Evolutionary conservation across 2,888 invertebrate species (phyloP), one percentile per base, ranked within the genome.

Genomic region (Cacoxenus indagator): DNA sequence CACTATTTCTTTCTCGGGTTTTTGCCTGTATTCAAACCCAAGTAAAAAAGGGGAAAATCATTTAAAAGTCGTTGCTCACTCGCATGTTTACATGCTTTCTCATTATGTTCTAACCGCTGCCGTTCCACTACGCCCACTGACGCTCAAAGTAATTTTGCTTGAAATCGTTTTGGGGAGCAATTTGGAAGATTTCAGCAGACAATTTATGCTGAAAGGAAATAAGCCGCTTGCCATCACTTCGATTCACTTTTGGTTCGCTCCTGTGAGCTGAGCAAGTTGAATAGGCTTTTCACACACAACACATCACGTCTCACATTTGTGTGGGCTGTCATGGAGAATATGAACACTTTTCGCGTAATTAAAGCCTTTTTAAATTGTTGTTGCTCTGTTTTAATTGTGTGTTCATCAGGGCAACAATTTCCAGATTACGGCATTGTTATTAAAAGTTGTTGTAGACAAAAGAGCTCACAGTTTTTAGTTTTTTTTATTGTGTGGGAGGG

Each of bases 111-210:
- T n/a, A n/a, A n/a, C 45, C 72, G 70, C 70, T 72, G n/a, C n/a
- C n/a, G n/a, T n/a, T n/a, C n/a, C n/a, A n/a, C n/a, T n/a, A n/a
- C n/a, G n/a, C n/a, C n/a, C n/a, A n/a, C n/a, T n/a, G n/a, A n/a
- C n/a, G n/a, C n/a, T 27, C 51, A 22, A 51, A 27, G 45, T 78
- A 71, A 73, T 82, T 78, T 74, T 70, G 22, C 76, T 77, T 71
- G 69, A 73, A 76, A 78, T 71, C 73, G 78, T 74, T 81, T 73
- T 73, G 79, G 81, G 79, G 79, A 82, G 76, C 79, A 77, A 82
- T 81, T 81, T 74, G 70, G 72, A 69, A 81, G 80, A 81, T 78
- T 81, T 79, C 72, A 65, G 71, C 57, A 68, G 67, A 73, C 81
- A 75, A 80, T 80, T 80, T 80, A 82, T 80, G 59, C 69, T 70